Conservation (phyloP, 2,888 invertebrate species). For the Endomychus coccineus region DNA sequence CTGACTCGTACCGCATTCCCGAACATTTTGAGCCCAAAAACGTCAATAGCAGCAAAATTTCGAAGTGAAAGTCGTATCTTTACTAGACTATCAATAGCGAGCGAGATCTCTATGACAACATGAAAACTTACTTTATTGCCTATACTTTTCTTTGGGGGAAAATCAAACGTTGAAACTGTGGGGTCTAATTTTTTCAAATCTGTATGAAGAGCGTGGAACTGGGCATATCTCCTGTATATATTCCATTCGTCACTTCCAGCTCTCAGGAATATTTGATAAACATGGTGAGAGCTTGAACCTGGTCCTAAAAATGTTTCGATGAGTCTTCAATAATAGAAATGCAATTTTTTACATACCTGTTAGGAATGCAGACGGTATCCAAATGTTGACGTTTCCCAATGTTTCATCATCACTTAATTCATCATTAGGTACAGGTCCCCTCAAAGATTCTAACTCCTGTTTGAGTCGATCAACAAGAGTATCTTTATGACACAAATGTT, state of each 20-base stretch:
- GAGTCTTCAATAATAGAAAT: constrained; percentile 4
- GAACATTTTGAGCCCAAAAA: too few relatives aligned
- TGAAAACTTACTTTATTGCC: constrained; percentile 80
- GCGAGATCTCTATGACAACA: too few relatives aligned
- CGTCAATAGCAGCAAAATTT: too few relatives aligned
- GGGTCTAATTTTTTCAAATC: constrained; percentile 78
- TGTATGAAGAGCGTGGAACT: constrained; percentile 80
- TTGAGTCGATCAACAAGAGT: constrained; percentile 51
- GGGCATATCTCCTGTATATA: constrained; percentile 88
- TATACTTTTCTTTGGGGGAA: constrained; percentile 92
- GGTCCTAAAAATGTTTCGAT: constrained; percentile 41
- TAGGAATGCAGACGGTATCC: constrained; percentile 83
- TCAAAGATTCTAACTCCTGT: constrained; percentile 56
- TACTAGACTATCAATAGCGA: too few relatives aligned
- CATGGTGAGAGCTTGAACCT: constrained; percentile 73
- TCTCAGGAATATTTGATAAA: constrained; percentile 76
- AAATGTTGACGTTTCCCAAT: constrained; percentile 63
- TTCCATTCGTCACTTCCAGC: constrained; percentile 90
- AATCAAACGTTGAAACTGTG: constrained; percentile 72
- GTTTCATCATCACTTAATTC: constrained; percentile 39
- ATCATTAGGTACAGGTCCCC: constrained; percentile 54
- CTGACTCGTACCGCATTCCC: too few relatives aligned
- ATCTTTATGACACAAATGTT: constrained; percentile 60
- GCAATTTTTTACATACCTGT: constrained; percentile 44
- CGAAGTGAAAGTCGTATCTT: too few relatives aligned